Percentiles rank a stretch among this genome's conserved stretches.
Evolutionary conservation across 2,888 invertebrate species (phyloP).

Genomic region (Atherix ibis): DNA sequence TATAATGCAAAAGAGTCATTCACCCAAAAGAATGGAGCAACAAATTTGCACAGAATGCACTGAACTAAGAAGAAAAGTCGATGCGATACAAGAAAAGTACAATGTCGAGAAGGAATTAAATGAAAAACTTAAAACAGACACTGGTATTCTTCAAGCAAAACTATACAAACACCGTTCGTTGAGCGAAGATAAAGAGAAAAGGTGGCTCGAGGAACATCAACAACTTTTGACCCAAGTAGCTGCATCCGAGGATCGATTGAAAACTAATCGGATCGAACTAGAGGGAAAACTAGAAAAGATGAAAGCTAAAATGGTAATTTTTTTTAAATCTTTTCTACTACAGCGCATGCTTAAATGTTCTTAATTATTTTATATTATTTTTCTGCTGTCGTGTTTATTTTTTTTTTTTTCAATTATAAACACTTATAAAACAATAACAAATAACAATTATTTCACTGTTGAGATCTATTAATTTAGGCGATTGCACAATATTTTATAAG

Average conservation of each 20-base stretch:
- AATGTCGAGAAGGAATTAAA: slow-evolving; percentile 8
- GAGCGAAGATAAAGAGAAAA: slow-evolving; percentile 14
- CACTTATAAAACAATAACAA: too few species aligned
- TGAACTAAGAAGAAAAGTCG: slow-evolving; percentile 5
- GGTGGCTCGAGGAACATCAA: slow-evolving; percentile 19
- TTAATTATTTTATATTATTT: slow-evolving; percentile 2
- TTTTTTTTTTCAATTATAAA: neutral
- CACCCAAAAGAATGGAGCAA: too few species aligned
- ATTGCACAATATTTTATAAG: too few species aligned
- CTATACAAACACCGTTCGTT: slow-evolving; percentile 18
- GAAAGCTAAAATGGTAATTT: slow-evolving; percentile 69
- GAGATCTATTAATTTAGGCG: too few species aligned
- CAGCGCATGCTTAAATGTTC: neutral
- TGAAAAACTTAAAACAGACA: slow-evolving; percentile 19
- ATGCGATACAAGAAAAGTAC: slow-evolving; percentile 4
- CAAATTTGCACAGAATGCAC: neutral
- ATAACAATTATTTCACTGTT: too few species aligned
- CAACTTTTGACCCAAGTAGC: slow-evolving; percentile 15
- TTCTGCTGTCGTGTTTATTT: slow-evolving; percentile 1
- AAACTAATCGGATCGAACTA: slow-evolving; percentile 40
- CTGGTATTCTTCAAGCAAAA: slow-evolving; percentile 26
- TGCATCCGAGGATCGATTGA: slow-evolving; percentile 22
- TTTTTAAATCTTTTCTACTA: neutral
- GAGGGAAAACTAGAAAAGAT: slow-evolving; percentile 61
- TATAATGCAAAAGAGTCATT: too few species aligned